Evolutionary conservation across 2,113 vertebrate species (phyloP).

Genomic region (Triplophysa siluroides): DNA sequence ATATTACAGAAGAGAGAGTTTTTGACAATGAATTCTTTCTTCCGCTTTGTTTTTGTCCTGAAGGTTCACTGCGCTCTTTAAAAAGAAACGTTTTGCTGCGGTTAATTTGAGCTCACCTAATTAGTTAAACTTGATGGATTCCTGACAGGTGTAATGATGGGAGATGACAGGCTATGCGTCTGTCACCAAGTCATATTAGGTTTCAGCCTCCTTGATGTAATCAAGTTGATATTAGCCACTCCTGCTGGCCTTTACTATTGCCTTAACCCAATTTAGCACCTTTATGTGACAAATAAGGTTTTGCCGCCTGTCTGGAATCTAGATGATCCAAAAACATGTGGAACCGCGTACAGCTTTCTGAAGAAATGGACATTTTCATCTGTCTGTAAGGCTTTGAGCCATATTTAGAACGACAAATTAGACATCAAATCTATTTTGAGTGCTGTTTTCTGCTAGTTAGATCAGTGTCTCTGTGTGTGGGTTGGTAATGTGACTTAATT

Average conservation of each 20-base stretch:
- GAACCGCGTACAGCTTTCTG: conserved; percentile 4
- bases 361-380: conserved; percentile 32
- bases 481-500: conserved; percentile 44
- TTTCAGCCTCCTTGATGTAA: conserved; percentile 99
- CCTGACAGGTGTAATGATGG: conserved; percentile 99
- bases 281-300: conserved; percentile 97
- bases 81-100: conserved; percentile 98
- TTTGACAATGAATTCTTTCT: conserved; percentile 40
- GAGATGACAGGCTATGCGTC: conserved; percentile 97
- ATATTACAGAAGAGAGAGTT: background rate
- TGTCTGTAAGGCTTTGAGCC: conserved; percentile 55
- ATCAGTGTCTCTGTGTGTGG: conserved; percentile 14
- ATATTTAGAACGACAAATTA: conserved; percentile 16
- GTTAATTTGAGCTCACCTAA: conserved; percentile 99
- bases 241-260: conserved; percentile 96
- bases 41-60: conserved; percentile 69
- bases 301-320: conserved; percentile 86
- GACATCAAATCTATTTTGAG: conserved; percentile 24
- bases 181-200: conserved; percentile 97
- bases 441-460: conserved; percentile 31
- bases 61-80: conserved; percentile 81
- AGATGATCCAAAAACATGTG: conserved; percentile 14
- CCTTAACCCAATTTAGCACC: conserved; percentile 98
- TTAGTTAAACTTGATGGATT: conserved; percentile 99
- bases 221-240: conserved; percentile 99